Conservation (phyloP, 2,888 invertebrate species). For the Plagodis dolabraria region DNA sequence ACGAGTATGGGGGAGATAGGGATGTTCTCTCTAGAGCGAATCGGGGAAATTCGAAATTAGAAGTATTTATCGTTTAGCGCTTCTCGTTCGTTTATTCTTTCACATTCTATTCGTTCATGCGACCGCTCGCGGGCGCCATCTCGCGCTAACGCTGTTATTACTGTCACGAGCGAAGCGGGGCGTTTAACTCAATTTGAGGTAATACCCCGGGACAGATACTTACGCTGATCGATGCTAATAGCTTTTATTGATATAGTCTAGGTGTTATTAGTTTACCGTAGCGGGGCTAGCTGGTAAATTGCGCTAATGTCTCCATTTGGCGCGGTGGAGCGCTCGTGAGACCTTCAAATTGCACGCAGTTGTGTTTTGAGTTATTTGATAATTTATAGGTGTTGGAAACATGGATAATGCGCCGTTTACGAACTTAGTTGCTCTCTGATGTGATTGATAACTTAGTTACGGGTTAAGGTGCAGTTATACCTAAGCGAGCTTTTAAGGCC, state of each 20-base stretch:
- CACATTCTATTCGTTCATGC: conserved; percentile 12
- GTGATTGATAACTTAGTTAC: conserved; percentile 9
- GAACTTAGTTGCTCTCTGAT: conserved; percentile 24
- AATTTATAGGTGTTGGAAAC: conserved; percentile 49
- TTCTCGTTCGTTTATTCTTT: conserved; percentile 27
- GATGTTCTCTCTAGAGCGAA: conserved; percentile 32
- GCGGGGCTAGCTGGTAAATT: conserved; percentile 58
- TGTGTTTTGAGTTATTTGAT: conserved; percentile 72
- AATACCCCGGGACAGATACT: conserved; percentile 71
- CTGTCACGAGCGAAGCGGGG: conserved; percentile 49
- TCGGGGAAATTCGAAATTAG: conserved; percentile 24
- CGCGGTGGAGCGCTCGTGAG: conserved; percentile 54
- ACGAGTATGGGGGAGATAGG: conserved; percentile 37
- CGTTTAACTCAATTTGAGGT: conserved; percentile 76
- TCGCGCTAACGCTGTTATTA: conserved; percentile 57
- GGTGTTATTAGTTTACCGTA: conserved; percentile 66
- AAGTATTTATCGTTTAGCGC: conserved; percentile 29
- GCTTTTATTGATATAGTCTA: conserved; percentile 81
- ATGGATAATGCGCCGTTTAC: conserved; percentile 33
- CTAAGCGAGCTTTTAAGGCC: background rate
- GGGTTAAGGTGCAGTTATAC: background rate
- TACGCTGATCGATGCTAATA: conserved; percentile 79
- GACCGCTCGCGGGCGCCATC: conserved; percentile 33
- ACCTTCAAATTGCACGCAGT: conserved; percentile 68
- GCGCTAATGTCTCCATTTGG: conserved; percentile 71